Conservation (phyloP, 2,797 vertebrate species). For the Micropoecilia bifurca region DNA sequence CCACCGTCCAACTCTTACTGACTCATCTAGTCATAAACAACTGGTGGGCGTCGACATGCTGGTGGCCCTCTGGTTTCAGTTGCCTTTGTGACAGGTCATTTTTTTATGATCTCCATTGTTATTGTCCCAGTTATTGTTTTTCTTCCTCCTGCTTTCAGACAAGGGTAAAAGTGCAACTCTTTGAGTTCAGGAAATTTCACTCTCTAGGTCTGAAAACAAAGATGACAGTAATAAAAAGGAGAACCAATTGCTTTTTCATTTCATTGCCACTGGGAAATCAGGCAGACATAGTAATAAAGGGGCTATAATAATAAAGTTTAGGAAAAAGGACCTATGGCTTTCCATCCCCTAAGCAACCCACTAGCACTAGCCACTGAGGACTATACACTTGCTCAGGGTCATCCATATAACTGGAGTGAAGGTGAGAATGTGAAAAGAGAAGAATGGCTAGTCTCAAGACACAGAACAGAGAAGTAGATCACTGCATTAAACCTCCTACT, state of each 20-base stretch:
- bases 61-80: slow-evolving; percentile 54
- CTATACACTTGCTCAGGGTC: slow-evolving; percentile 62
- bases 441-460: slow-evolving; percentile 11
- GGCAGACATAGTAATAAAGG: slow-evolving; percentile 80
- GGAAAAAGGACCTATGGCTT: slow-evolving; percentile 78
- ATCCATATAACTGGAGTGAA: slow-evolving; percentile 65
- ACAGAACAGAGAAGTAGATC: slow-evolving; percentile 5
- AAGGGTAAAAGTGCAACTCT: slow-evolving; percentile 75
- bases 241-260: slow-evolving; percentile 83
- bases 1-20: slow-evolving; percentile 57
- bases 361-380: slow-evolving; percentile 60
- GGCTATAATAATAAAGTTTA: slow-evolving; percentile 84
- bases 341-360: slow-evolving; percentile 74
- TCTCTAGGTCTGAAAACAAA: slow-evolving; percentile 80
- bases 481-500: slow-evolving; percentile 7
- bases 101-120: slow-evolving; percentile 68
- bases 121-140: slow-evolving; percentile 73
- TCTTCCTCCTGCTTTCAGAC: slow-evolving; percentile 67
- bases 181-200: slow-evolving; percentile 77
- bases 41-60: slow-evolving; percentile 59
- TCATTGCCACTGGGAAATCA: slow-evolving; percentile 85
- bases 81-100: slow-evolving; percentile 60
- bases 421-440: slow-evolving; percentile 40
- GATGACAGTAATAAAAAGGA: slow-evolving; percentile 85
- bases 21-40: slow-evolving; percentile 73